Evolutionary conservation across 1,140 invertebrate species (phyloP), one percentile per base, ranked within the genome.

Genomic region (Vollenhovia emeryi): DNA sequence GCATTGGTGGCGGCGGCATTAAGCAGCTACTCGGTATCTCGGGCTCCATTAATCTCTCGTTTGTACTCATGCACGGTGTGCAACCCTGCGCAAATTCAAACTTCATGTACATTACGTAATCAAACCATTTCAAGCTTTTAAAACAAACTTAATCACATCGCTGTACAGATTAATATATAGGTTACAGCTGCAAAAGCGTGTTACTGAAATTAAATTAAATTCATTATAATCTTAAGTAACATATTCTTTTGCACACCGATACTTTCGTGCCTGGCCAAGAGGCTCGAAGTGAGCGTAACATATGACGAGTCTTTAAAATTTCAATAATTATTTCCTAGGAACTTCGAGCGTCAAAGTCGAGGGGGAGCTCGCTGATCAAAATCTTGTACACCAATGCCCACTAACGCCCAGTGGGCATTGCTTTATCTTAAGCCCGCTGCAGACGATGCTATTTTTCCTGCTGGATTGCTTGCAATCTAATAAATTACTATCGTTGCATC

Each of bases 1-100:
- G 94, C 62, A 95, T 92, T 57, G 93, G 92, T 36, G 93, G 93
- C 66, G 94, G 93, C 59, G 92, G 92, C 85, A 94, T 91, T 76
- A 93, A 87, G 87, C 93, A 94, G 89, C 91, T 93, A 36, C 85
- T 87, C 33, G 92, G 85, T 62, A 93, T 91, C 84, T 94, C 94
- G 71, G 91, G 79, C 66, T 94, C 94, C 73, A 91, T 85, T 80
- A 93, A 92, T 87, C 93, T 92, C 52, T 95, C 92, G 68, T 92
- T 94, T 73, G 93, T 92, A 87, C 88, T 92, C 82, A 92, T 89
- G 87, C 93, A 94, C 45, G 93, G 93, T 85, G 92, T 83, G 82
- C 91, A 95, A 40, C 92, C 89, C 93, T 94, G 79, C 55, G 91
- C 83, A 87, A 87, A 45, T 82, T 80, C 73, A 76, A 78, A 87